A percentile compares a stretch with the other conserved stretches of the same genome.
phyloP scores from a whole-genome alignment of 2,113 vertebrate species.

The Mustela lutreola region DNA sequence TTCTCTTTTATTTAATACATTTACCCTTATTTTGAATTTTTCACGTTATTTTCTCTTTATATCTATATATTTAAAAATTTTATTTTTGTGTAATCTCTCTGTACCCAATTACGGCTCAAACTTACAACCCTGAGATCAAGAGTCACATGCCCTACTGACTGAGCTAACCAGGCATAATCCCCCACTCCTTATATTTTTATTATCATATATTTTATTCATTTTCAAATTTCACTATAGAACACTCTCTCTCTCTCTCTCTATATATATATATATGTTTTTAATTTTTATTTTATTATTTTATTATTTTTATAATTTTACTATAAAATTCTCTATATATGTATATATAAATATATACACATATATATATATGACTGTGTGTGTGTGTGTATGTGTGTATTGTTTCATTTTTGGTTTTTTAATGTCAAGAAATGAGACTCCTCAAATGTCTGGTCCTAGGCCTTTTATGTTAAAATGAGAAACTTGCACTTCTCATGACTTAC shows the following conservation, averaged over 20 bases:
- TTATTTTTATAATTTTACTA: too few relatives aligned
- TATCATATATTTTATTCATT: not conserved
- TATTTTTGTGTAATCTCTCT: not conserved
- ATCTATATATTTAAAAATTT: not conserved
- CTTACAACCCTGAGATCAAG: not conserved
- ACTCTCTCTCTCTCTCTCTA: too few relatives aligned
- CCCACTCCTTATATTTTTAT: not conserved
- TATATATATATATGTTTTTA: too few relatives aligned
- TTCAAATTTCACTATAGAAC: not conserved
- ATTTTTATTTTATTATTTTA: too few relatives aligned
- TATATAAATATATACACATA: too few relatives aligned
- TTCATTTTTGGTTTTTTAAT: not conserved
- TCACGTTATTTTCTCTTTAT: not conserved
- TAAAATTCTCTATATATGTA: too few relatives aligned
- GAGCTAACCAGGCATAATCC: not conserved
- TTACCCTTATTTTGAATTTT: not conserved
- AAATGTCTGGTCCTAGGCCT: not conserved
- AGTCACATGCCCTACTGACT: not conserved
- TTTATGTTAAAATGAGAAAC: not conserved
- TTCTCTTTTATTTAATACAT: not conserved
- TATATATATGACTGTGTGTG: not conserved
- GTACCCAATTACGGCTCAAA: not conserved
- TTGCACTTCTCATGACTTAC: rapidly evolving
- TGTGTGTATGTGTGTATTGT: not conserved
- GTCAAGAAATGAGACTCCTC: not conserved